Conservation (phyloP, 2,797 vertebrate species). For the Salmo trutta region DNA sequence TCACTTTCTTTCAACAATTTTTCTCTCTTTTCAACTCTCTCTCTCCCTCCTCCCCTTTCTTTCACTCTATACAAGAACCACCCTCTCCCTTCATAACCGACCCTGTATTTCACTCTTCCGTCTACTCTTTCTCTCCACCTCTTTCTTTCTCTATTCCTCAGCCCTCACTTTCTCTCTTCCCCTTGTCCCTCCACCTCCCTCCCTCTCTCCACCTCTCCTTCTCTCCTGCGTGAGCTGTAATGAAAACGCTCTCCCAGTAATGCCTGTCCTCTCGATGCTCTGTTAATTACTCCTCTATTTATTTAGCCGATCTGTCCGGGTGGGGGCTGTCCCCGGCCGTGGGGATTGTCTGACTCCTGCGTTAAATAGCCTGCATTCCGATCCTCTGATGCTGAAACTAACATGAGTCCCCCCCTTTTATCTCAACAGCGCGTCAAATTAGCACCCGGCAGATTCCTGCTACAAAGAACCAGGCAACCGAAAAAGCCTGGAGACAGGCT, state of each 20-base stretch:
- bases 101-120: slow-evolving; percentile 1
- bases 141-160: neutral
- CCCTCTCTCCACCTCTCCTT: slow-evolving; percentile 10
- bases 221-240: slow-evolving; percentile 53
- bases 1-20: neutral
- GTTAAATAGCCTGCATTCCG: slow-evolving; percentile 81
- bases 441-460: slow-evolving; percentile 69
- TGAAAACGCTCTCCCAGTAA: slow-evolving; percentile 59
- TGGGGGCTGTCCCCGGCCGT: slow-evolving; percentile 68
- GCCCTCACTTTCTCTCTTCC: slow-evolving; percentile 1
- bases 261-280: slow-evolving; percentile 66
- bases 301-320: slow-evolving; percentile 71
- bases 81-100: neutral
- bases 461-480: slow-evolving; percentile 48
- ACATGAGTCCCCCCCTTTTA: slow-evolving; percentile 71
- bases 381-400: slow-evolving; percentile 80
- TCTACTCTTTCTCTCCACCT: slow-evolving; percentile 9
- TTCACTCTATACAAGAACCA: too few relatives aligned
- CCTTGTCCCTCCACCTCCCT: neutral
- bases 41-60: neutral
- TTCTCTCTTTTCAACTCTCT: neutral
- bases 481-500: slow-evolving; percentile 32
- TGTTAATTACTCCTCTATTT: slow-evolving; percentile 87
- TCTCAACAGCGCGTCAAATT: slow-evolving; percentile 75
- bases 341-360: slow-evolving; percentile 79